Base-by-base conservation (phyloP, 2,797 vertebrate species). In the Harpagifer antarcticus region DNA sequence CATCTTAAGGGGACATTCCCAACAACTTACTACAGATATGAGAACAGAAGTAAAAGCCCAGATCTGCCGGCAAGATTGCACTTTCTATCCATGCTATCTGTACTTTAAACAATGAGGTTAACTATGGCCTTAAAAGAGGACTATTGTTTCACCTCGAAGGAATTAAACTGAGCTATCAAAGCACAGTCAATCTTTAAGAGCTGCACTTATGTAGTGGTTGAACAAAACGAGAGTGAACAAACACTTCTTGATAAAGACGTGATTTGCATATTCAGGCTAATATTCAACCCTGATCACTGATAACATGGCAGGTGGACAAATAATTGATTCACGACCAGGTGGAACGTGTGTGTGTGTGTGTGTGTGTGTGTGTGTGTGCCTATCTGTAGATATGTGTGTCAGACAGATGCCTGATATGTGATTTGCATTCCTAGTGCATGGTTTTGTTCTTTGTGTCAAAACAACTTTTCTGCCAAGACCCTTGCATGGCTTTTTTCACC, bases 241-340 rank as follows among this genome's bases (percentile, higher is more conserved):
- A 57, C 65, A 14, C 27, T 54, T 52, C 17, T 43, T 76, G 45
- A 79, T 82, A 86, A 83, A 60, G 69, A n/a, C 3, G 44, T 12
- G 9, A 94, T 96, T 96, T 96, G 94, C 95, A 95, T 96, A 86
- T 88, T 62, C 14, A 42, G 58, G 90, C 83, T 93, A 95, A 95
- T 94, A 70, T 85, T 93, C 91, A 94, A 95, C 93, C 83, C 76
- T 62, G 37, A 43, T 70, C 53, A 3, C 87, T 90, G 92, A 93
- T 93, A 94, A 87, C 56, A 31, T 17, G 1, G 59, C 87, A 90
- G 91, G 82, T 93, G 83, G 82, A 80, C 83, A 91, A 91, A 93
- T 85, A 92, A 61, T 81, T 73, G 44, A 84, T 79, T 59, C 44
- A 64, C 0, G 52, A 64, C 55, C 27, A 15, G 44, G 52, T 52